phyloP scores from a whole-genome alignment of 2,888 invertebrate genomes.

The Lasius platythorax region DNA sequence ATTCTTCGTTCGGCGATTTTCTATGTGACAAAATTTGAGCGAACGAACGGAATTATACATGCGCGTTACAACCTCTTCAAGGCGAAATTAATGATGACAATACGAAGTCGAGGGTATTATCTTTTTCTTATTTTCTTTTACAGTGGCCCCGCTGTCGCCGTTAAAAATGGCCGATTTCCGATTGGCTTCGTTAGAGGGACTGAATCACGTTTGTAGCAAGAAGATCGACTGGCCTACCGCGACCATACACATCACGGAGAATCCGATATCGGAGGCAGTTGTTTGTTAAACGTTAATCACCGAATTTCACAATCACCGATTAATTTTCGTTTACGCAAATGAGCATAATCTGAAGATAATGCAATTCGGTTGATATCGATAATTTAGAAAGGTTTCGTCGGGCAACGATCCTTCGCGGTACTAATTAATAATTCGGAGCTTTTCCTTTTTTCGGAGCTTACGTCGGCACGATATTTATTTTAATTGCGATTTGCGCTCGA shows the following conservation, averaged over 20 bases:
- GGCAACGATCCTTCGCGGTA: conserved; percentile 74
- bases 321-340: conserved; percentile 67
- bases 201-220: conserved; percentile 86
- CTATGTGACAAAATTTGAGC: conserved; percentile 33
- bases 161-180: conserved; percentile 90
- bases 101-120: conserved; percentile 58
- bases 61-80: conserved; percentile 57
- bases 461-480: conserved; percentile 66
- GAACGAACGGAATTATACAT: conserved; percentile 27
- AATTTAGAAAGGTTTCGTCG: conserved; percentile 73
- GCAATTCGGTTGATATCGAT: conserved; percentile 54
- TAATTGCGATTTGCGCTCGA: conserved; percentile 24
- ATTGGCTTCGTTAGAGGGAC: conserved; percentile 88
- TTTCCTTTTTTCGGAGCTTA: conserved; percentile 66
- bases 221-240: conserved; percentile 88
- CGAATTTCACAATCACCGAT: conserved; percentile 60
- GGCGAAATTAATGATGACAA: conserved; percentile 57
- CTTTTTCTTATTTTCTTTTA: conserved; percentile 79
- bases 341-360: conserved; percentile 53
- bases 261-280: conserved; percentile 92
- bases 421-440: conserved; percentile 52
- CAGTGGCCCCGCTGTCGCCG: conserved; percentile 92
- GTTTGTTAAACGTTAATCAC: conserved; percentile 88
- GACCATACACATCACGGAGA: conserved; percentile 92
- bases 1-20: conserved; percentile 42